Conservation (phyloP, 1,140 invertebrate species). For the Pararge aegeria region DNA sequence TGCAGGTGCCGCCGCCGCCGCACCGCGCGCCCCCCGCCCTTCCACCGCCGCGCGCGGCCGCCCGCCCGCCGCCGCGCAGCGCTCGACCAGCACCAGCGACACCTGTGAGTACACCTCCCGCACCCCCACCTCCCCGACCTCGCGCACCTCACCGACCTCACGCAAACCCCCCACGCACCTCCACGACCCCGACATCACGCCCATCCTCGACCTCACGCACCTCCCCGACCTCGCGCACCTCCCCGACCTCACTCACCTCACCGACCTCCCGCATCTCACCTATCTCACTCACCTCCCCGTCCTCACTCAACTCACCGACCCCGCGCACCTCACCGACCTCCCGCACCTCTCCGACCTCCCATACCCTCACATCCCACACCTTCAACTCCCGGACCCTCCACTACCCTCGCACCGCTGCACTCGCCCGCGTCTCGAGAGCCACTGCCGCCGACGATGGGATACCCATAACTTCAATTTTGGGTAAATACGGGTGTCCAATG, state of each 20-base stretch:
- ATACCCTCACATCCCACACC: too few relatives aligned
- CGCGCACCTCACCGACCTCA: neutral
- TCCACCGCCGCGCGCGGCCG: constrained; percentile 73
- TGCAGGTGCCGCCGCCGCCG: constrained; percentile 61
- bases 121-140: constrained; percentile 18
- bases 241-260: neutral
- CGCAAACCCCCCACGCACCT: too few relatives aligned
- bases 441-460: too few relatives aligned
- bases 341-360: neutral
- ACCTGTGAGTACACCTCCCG: constrained; percentile 15
- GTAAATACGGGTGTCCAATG: too few relatives aligned
- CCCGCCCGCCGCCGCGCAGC: constrained; percentile 27
- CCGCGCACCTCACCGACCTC: neutral
- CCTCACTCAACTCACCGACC: constrained; percentile 17
- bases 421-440: too few relatives aligned
- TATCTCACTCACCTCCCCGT: too few relatives aligned
- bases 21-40: constrained; percentile 62
- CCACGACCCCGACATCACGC: constrained; percentile 15
- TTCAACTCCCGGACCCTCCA: too few relatives aligned
- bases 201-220: too few relatives aligned
- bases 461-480: too few relatives aligned
- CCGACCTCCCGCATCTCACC: too few relatives aligned
- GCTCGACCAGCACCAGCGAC: constrained; percentile 21
- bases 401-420: neutral
- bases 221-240: constrained; percentile 2